These are phyloP conservation scores for Actias luna DNA, from an alignment of 2,888 invertebrate genomes.

Conservation along the genomic window DNA sequence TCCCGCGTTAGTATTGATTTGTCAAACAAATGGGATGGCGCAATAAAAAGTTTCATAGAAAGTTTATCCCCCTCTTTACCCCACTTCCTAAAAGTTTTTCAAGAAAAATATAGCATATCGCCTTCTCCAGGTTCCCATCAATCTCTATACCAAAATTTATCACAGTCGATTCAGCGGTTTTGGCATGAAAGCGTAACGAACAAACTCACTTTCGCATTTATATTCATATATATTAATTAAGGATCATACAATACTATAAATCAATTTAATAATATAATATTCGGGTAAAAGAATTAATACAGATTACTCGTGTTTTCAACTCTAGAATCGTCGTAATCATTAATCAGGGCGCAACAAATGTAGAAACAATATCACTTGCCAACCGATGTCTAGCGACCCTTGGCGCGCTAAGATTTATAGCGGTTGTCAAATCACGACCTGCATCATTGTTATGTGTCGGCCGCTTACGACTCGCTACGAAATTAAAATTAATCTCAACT, in stretches of 20 bases:
- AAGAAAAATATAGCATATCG: too few relatives aligned
- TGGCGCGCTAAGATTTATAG: slow-evolving; percentile 47
- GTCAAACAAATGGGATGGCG: too few relatives aligned
- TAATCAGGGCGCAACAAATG: slow-evolving; percentile 61
- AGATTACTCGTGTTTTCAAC: slow-evolving; percentile 15
- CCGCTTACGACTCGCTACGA: slow-evolving; percentile 12
- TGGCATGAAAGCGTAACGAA: too few relatives aligned
- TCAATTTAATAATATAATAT: neutral
- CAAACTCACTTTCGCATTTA: too few relatives aligned
- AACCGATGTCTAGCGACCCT: slow-evolving; percentile 29
- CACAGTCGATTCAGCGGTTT: too few relatives aligned
- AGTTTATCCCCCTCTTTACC: too few relatives aligned
- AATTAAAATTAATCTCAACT: slow-evolving; percentile 4
- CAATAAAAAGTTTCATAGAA: too few relatives aligned
- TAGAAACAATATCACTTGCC: slow-evolving; percentile 58
- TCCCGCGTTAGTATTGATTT: too few relatives aligned
- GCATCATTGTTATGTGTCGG: slow-evolving; percentile 37
- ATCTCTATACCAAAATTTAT: too few relatives aligned
- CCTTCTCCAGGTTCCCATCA: too few relatives aligned
- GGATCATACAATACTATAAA: neutral
- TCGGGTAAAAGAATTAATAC: neutral
- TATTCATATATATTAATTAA: too few relatives aligned
- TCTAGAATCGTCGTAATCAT: slow-evolving; percentile 35
- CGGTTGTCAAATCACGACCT: slow-evolving; percentile 39
- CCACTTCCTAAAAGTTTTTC: too few relatives aligned